phyloP scores from a whole-genome alignment of 2,797 vertebrate genomes.

The Sebastiscus tertius region DNA sequence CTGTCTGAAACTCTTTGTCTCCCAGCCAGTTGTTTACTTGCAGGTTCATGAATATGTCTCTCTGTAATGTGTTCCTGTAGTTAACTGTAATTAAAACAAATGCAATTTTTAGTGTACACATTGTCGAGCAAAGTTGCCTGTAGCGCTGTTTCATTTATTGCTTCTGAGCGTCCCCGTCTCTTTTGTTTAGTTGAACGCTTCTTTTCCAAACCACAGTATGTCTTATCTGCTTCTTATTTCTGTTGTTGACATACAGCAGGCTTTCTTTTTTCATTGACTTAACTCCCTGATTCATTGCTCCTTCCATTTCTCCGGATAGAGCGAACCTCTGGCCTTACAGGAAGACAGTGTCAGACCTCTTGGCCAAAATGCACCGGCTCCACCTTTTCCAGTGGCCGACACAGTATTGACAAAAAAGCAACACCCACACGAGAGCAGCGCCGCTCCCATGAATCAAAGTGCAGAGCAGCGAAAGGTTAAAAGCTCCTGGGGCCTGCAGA shows the following conservation, averaged over 20 bases:
- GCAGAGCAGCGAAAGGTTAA: conserved; percentile 83
- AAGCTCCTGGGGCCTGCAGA: conserved; percentile 80
- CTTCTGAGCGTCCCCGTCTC: not conserved
- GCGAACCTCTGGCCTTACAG: conserved; percentile 44
- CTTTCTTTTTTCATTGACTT: not conserved
- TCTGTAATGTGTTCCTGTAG: not conserved
- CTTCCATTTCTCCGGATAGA: not conserved
- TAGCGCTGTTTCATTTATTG: not conserved
- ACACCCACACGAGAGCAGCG: conserved; percentile 55
- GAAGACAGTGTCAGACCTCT: conserved; percentile 21
- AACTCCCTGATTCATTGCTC: not conserved
- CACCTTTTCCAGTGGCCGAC: conserved; percentile 57
- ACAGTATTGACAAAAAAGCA: conserved; percentile 57
- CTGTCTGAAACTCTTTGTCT: conserved; percentile 6
- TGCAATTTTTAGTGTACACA: not conserved
- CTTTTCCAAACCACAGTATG: not conserved
- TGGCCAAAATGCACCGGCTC: conserved; percentile 33
- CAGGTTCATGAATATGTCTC: conserved; percentile 2
- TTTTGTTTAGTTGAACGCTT: not conserved
- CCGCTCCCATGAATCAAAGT: conserved; percentile 75
- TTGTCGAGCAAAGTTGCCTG: not conserved
- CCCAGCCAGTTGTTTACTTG: not conserved
- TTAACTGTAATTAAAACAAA: conserved; percentile 16
- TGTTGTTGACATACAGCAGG: conserved; percentile 8
- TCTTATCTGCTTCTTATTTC: conserved; percentile 1